Base-by-base conservation (phyloP, 2,113 vertebrate genomes). In the Peromyscus californicus region DNA sequence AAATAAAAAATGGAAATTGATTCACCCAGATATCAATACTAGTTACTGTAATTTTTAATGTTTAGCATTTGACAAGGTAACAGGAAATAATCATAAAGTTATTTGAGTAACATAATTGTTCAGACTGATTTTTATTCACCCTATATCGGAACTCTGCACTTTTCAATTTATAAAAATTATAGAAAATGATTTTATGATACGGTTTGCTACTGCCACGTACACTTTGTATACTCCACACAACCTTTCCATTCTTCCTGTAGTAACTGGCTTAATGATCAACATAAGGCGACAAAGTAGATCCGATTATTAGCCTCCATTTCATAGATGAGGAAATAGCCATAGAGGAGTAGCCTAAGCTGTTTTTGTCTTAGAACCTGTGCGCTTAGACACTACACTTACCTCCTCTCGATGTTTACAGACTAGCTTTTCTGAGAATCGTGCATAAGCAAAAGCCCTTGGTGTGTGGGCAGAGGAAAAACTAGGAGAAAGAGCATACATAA, bases 1-100 rank as follows among this genome's bases (percentile, higher is more conserved):
- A 85, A 86, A 87, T 17, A 12, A 95, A 93, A 92, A 95, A 24
- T 22, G 75, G 76, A 67, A 95, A 95, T 72, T 91, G 88, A 89
- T 63, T 94, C 93, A 54, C 19, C 26, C 48, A 90, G 89, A 79
- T 96, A 48, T 80, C 87, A 92, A 24, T 15, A 93, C 45, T 74
- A 78, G 12, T n/a, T 36, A 76, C 57, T 92, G 0, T 94, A 36
- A 79, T 86, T 63, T 95, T n/a, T 21, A 89, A 13, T 48, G 96
- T 93, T 93, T 26, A 95, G 91, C 78, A 74, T 78, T 67, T 96
- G 65, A 94, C 45, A 93, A 90, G 12, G 54, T 94, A 80, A 69
- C 1, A 76, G 76, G 42, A 61, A 86, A 74, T 94, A 85, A 93
- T 91, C 10, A 54, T 36, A 88, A 29, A 48, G 93, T 26, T 26